These are phyloP conservation scores for Cephus runcator DNA, from an alignment of 2,888 invertebrate genomes.

Conservation along the genomic window DNA sequence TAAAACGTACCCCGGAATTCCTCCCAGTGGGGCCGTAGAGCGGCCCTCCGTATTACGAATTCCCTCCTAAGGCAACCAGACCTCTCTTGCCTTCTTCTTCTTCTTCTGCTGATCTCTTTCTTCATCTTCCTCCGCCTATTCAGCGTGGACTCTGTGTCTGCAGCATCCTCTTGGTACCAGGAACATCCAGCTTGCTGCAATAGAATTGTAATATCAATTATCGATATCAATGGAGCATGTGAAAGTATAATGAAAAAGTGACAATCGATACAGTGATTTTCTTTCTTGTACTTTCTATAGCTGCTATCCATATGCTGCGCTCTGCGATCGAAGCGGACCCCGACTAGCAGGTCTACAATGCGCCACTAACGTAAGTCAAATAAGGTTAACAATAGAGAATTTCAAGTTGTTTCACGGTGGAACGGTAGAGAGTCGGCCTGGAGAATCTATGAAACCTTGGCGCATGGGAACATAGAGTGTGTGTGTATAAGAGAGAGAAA, in stretches of 20 bases:
- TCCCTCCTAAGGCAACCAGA: conserved; percentile 42
- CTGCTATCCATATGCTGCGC: conserved; percentile 37
- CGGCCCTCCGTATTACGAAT: conserved; percentile 65
- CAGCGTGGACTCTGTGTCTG: neutral
- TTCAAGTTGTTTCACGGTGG: conserved; percentile 46
- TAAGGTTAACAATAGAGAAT: conserved; percentile 54
- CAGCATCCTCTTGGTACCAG: neutral
- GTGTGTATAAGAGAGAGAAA: neutral
- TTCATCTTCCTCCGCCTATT: conserved; percentile 8
- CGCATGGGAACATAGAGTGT: neutral
- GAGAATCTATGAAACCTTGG: neutral
- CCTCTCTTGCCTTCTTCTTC: neutral
- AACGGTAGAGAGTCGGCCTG: conserved; percentile 35
- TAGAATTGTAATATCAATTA: neutral
- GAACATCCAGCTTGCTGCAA: neutral
- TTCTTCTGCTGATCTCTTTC: conserved; percentile 10
- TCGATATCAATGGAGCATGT: neutral
- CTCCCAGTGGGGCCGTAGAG: conserved; percentile 65
- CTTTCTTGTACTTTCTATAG: conserved; percentile 9
- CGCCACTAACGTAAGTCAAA: conserved; percentile 48
- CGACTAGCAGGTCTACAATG: conserved; percentile 35
- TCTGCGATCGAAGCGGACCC: neutral
- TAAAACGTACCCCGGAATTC: conserved; percentile 67
- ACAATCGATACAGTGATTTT: neutral
- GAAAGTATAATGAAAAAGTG: neutral